These are phyloP conservation scores for Abramis brama DNA, from an alignment of 2,113 vertebrate species.

Conservation along the genomic window DNA sequence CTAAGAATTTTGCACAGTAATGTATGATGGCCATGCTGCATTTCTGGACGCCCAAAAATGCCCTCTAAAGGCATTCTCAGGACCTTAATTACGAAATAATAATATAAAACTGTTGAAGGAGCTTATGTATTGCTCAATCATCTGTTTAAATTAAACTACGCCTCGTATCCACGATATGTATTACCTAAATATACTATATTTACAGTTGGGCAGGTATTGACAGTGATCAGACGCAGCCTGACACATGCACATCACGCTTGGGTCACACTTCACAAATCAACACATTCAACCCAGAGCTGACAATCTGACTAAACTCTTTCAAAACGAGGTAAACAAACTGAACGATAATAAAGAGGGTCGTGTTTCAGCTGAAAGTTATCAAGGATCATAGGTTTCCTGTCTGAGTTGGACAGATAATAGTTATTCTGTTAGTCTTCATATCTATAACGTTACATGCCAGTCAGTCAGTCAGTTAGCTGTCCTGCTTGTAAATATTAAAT, in stretches of 20 bases:
- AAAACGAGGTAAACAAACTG: not conserved
- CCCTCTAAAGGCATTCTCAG: not conserved
- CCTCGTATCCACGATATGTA: not conserved
- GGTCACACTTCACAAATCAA: constrained; percentile 39
- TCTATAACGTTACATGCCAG: not conserved
- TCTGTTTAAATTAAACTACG: not conserved
- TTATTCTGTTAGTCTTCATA: not conserved
- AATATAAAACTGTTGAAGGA: not conserved
- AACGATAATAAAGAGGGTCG: not conserved
- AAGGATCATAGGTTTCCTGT: not conserved
- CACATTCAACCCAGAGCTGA: not conserved
- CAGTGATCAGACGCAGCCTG: not conserved
- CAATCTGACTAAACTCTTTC: not conserved
- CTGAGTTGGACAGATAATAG: not conserved
- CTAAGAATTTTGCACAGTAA: too few relatives aligned
- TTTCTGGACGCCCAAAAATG: not conserved
- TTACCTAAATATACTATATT: not conserved
- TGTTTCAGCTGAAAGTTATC: not conserved
- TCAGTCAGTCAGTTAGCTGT: not conserved
- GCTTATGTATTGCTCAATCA: not conserved
- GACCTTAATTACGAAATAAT: not conserved
- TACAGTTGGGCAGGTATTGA: not conserved
- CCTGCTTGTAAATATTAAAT: not conserved
- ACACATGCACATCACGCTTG: constrained; percentile 33
- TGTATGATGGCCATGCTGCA: not conserved